Base-by-base conservation (phyloP, 2,888 invertebrate species). In the Nemoura dubitans region DNA sequence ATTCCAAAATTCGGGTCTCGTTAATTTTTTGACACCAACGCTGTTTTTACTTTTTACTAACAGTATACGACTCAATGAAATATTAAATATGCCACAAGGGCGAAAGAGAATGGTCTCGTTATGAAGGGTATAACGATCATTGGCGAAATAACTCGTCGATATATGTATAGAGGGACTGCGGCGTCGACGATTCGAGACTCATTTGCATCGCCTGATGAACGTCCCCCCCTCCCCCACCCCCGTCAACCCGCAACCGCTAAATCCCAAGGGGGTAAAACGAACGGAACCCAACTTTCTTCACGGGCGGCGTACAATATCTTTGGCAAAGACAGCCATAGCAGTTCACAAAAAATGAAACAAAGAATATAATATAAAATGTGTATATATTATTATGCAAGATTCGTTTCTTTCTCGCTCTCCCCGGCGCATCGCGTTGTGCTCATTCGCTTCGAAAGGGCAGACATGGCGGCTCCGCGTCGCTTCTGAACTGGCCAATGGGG, bases 171-270 rank as follows among this genome's bases (percentile, higher is more conserved):
- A 3, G 25, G 10, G 28, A 10, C 78, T 2, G 27, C 27, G 26
- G 16, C 78, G 28, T 28, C 26, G 78, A 30, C 78, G 86, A 86
- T 86, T 84, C 86, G 81, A 82, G 85, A 82, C 78, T 87, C 87
- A 87, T 87, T 87, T 87, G 87, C 87, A 87, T 87, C 86, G 77
- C 86, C 78, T 87, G 87, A 87, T 87, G 87, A 87, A 85, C 84
- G 87, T 27, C 36, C 36, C 36, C 36, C 36, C n/a, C n/a, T n/a
- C n/a, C n/a, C n/a, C n/a, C n/a, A n/a, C n/a, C n/a, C n/a, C n/a
- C n/a, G n/a, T n/a, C n/a, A n/a, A n/a, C n/a, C n/a, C n/a, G n/a
- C n/a, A n/a, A n/a, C n/a, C n/a, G n/a, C n/a, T n/a, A n/a, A 36
- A 36, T 36, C 36, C 36, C 36, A 36, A 6, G 3, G 78, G 80